These are phyloP conservation scores for Rhinogobio ventralis DNA, from an alignment of 2,797 vertebrate genomes.

Conservation along the genomic window DNA sequence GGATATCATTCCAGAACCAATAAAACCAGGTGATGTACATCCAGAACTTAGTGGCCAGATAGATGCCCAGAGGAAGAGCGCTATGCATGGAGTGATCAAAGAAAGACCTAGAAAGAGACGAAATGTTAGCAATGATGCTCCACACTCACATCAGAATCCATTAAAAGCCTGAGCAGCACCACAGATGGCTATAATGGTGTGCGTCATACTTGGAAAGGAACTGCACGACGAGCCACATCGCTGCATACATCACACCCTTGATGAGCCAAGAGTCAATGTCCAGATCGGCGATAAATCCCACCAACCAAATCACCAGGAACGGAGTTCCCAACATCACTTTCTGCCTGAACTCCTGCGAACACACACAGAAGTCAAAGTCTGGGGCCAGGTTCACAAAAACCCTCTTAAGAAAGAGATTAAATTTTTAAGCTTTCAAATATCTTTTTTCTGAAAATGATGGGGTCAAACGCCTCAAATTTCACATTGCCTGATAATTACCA, in stretches of 20 bases:
- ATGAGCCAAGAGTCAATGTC: slow-evolving; percentile 98
- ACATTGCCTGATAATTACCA: too few relatives aligned
- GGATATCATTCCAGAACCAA: slow-evolving; percentile 99
- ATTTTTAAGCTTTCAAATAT: too few relatives aligned
- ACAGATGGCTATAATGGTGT: slow-evolving; percentile 51
- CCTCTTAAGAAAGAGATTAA: background rate
- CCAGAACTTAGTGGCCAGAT: slow-evolving; percentile 99
- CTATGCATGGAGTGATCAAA: slow-evolving; percentile 99
- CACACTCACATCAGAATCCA: slow-evolving; percentile 4
- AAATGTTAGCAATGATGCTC: background rate
- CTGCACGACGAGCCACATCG: slow-evolving; percentile 93
- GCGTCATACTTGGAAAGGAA: slow-evolving; percentile 95
- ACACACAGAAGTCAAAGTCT: background rate
- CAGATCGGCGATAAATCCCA: slow-evolving; percentile 97
- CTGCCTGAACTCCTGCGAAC: slow-evolving; percentile 92
- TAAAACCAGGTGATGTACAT: slow-evolving; percentile 99
- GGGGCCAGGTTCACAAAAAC: background rate
- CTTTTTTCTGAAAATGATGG: too few relatives aligned
- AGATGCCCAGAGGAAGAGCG: slow-evolving; percentile 97
- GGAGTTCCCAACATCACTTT: slow-evolving; percentile 99
- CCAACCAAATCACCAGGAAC: slow-evolving; percentile 97
- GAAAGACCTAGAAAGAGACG: slow-evolving; percentile 84
- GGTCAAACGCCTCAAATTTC: too few relatives aligned
- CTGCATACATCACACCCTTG: slow-evolving; percentile 95
- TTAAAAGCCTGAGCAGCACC: slow-evolving; percentile 38